Base-by-base conservation (phyloP, 2,797 vertebrate species). In the Pagetopsis macropterus region DNA sequence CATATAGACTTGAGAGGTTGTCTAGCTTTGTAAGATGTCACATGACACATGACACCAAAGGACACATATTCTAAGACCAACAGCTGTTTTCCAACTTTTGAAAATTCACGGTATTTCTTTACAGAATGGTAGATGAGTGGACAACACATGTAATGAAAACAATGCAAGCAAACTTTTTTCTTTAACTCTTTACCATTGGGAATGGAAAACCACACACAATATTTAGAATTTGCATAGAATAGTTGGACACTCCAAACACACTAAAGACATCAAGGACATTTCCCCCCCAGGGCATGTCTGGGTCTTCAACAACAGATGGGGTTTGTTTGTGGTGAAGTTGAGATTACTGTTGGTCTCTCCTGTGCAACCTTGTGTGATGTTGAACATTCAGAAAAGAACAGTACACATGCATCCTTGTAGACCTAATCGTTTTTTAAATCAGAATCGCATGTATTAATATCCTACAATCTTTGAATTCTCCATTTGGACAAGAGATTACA, bases 391-490 rank as follows among this genome's bases (percentile, higher is more conserved):
- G 10, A 33, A 43, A 56, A 68, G n/a, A 59, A 41, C 11, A 21
- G 23, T 48, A 33, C 27, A 31, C 44, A 48, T 2, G 9, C 2
- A 40, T 11, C 8, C 13, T 13, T 54, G 21, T 27, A 44, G 49
- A 52, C 16, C 5, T 8, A 41, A 7, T n/a, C 2, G 1, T 31
- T 55, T 48, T 49, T 15, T 31, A 15, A 54, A 46, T 46, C 23
- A 14, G 10, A 45, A 49, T 40, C 55, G 50, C 9, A 58, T 45
- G 44, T 17, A 50, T 19, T 21, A 8, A 33, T 59, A n/a, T 33
- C 21, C 48, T 48, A 40, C 21, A 21, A 23, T 66, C 8, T 61
- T 67, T 33, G 17, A 44, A 33, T 49, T 70, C 9, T 55, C 49
- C n/a, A 1, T 46, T 52, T 49, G 3, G 44, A 2, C 45, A 46